Base-by-base conservation (phyloP, 2,888 invertebrate species). In the Synanthedon formicaeformis region DNA sequence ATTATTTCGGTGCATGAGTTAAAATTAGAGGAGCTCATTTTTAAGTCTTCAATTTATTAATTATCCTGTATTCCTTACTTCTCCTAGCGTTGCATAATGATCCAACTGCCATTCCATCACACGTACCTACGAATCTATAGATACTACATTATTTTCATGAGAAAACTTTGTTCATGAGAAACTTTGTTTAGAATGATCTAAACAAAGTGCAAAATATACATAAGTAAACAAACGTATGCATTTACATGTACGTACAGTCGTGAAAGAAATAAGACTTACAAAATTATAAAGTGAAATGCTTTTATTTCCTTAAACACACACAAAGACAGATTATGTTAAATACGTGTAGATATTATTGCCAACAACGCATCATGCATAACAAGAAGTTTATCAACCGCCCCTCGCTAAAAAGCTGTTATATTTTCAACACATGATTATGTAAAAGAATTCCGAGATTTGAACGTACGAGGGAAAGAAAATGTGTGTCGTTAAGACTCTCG, bases 401-500 rank as follows among this genome's bases (percentile, higher is more conserved):
- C 78, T 69, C 66, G 69, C 73, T 79, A 78, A 81, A 80, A 83
- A 79, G 76, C 78, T 78, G 84, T 81, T 85, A 80, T 84, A 81
- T 83, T 86, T 83, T 79, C 80, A 82, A 78, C 85, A 83, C 83
- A 80, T 85, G 83, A 86, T 85, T 85, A 85, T 86, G 85, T 85
- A 79, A 86, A 86, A 85, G 81, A 83, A 86, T 81, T 81, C 76
- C 64, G 62, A 76, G 76, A 76, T 79, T 78, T 74, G 65, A 60
- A 61, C 75, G 66, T 70, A 65, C 70, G 71, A 69, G 75, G 78
- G 77, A 74, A 76, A 73, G 75, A 71, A 71, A 79, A 76, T 74
- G 78, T 69, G 71, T 74, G 81, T 80, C 78, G 81, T 82, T 86
- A 84, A 84, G 82, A 82, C 67, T 59, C 57, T 58, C 70, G 75